A percentile compares a stretch with the other conserved stretches of the same genome.
Evolutionary conservation across 1,140 invertebrate genomes (phyloP).

Genomic region (Calephelis virginiensis): DNA sequence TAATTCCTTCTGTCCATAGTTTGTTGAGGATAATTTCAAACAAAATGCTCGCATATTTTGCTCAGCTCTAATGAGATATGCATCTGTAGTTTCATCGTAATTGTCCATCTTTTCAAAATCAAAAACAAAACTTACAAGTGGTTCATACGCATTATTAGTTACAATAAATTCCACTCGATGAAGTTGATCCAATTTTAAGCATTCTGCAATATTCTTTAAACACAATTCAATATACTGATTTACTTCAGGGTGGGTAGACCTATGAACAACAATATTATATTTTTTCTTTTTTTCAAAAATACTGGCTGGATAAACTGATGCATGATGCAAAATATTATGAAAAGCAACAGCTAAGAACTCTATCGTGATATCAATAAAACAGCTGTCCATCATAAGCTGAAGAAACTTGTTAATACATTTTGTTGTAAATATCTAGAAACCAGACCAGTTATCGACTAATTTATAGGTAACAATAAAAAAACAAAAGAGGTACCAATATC

Average conservation of each 20-base stretch:
- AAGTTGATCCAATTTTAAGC: constrained; percentile 69
- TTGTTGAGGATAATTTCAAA: constrained; percentile 75
- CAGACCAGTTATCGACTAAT: too few relatives aligned
- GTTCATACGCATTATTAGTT: constrained; percentile 45
- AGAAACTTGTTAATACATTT: not conserved
- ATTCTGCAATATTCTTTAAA: constrained; percentile 63
- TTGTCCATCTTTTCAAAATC: constrained; percentile 61
- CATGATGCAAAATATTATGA: constrained; percentile 79
- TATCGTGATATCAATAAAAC: constrained; percentile 58
- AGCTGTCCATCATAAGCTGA: constrained; percentile 50
- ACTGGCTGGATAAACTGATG: constrained; percentile 80
- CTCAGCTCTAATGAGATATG: constrained; percentile 80
- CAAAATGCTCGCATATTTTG: constrained; percentile 80
- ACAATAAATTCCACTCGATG: constrained; percentile 73
- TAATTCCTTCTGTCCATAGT: constrained; percentile 70
- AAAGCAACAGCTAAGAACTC: constrained; percentile 82
- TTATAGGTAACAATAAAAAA: too few relatives aligned
- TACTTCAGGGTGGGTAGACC: constrained; percentile 80
- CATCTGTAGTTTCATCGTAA: constrained; percentile 64
- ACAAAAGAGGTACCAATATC: too few relatives aligned
- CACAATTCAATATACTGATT: constrained; percentile 80
- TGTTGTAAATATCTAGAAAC: too few relatives aligned
- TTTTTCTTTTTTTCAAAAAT: constrained; percentile 80
- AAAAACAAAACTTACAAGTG: constrained; percentile 79
- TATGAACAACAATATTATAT: constrained; percentile 78